Percentiles rank a stretch among this genome's conserved stretches.
Conservation (phyloP, 2,888 invertebrate genomes). For the Geophilus truncorum region DNA sequence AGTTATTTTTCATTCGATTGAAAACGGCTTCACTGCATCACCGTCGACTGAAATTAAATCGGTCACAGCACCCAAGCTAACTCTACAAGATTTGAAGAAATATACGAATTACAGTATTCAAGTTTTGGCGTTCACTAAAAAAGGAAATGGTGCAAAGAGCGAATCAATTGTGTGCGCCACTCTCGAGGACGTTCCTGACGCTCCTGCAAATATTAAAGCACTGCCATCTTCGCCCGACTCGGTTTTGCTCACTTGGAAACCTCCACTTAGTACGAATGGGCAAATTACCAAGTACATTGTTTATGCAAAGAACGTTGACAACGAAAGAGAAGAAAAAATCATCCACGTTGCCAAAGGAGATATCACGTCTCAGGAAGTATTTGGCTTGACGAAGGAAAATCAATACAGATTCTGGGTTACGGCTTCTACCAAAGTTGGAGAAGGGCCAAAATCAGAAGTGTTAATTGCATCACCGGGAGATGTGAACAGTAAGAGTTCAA, state of each 20-base stretch:
- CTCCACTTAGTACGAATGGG: slow-evolving; percentile 22
- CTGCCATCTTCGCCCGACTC: neutral
- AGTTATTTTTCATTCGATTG: slow-evolving; percentile 57
- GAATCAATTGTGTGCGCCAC: slow-evolving; percentile 23
- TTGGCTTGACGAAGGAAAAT: neutral
- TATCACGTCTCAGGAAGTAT: slow-evolving; percentile 19
- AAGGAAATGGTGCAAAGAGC: slow-evolving; percentile 32
- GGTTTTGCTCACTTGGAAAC: slow-evolving; percentile 31
- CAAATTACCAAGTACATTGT: slow-evolving; percentile 20
- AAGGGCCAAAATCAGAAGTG: slow-evolving; percentile 25
- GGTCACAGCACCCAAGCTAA: neutral
- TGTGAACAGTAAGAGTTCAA: neutral
- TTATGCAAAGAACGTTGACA: neutral
- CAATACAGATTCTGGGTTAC: slow-evolving; percentile 34
- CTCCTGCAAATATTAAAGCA: slow-evolving; percentile 30
- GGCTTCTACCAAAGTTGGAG: slow-evolving; percentile 32
- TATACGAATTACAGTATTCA: slow-evolving; percentile 35
- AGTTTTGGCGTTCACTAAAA: slow-evolving; percentile 32
- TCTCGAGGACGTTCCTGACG: slow-evolving; percentile 32
- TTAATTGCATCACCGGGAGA: neutral
- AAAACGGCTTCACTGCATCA: neutral
- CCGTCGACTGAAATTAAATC: neutral
- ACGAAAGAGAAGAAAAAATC: neutral
- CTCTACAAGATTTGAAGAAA: slow-evolving; percentile 30
- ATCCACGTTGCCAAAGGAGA: neutral